phyloP scores from a whole-genome alignment of 1,140 invertebrate species.

The Lepeophtheirus salmonis region DNA sequence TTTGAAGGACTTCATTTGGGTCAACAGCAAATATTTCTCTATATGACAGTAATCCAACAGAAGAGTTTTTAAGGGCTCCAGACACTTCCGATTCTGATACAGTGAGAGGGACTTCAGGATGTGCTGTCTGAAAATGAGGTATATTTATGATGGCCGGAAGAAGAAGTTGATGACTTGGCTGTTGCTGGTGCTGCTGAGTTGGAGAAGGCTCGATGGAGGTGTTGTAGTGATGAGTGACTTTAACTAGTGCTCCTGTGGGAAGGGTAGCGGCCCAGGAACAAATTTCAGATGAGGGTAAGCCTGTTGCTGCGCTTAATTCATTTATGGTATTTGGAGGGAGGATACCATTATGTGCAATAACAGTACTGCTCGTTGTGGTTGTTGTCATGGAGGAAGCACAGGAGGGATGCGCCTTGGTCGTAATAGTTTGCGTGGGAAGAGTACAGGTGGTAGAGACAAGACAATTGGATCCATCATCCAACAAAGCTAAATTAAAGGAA shows the following conservation, averaged over 20 bases:
- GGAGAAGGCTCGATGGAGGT: neutral
- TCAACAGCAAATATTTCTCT: slow-evolving; percentile 5
- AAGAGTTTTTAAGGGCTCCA: neutral
- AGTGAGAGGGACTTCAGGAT: neutral
- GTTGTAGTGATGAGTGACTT: slow-evolving; percentile 11
- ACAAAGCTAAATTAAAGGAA: neutral
- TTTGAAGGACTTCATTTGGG: slow-evolving; percentile 13
- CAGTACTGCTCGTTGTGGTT: neutral
- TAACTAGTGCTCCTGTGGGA: neutral
- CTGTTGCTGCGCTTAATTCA: slow-evolving; percentile 3
- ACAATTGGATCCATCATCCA: neutral
- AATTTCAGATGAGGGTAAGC: neutral
- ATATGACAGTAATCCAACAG: slow-evolving; percentile 2
- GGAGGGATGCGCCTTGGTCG: neutral
- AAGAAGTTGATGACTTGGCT: neutral
- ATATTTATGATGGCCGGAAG: neutral
- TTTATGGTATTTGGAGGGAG: neutral
- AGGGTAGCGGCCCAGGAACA: slow-evolving; percentile 3
- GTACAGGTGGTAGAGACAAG: neutral
- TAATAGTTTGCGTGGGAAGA: neutral
- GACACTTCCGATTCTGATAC: neutral
- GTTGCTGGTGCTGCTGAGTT: neutral
- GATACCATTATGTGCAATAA: neutral
- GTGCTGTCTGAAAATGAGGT: neutral
- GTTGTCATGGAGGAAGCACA: neutral